Evolutionary conservation across 2,888 invertebrate genomes (phyloP), one percentile per base, ranked within the genome.

Genomic region (Ichneumon xanthorius): DNA sequence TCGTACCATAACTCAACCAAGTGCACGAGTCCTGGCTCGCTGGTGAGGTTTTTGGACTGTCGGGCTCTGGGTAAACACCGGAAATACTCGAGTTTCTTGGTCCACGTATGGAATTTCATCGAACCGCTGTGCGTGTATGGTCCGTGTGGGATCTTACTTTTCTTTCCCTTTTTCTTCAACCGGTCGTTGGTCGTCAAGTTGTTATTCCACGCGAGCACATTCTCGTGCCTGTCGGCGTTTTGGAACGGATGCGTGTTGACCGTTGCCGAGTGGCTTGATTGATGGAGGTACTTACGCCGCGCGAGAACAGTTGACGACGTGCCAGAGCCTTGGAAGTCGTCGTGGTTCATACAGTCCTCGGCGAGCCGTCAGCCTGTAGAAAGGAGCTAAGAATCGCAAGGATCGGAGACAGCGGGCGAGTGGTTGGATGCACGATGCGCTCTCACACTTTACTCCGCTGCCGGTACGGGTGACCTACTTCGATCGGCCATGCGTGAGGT

Each of bases 401-500:
- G 82, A 72, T 71, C 77, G 11, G 50, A 19, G 26, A 45, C 37
- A 22, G 72, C 50, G 72, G 73, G 65, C 58, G 48, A 58, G 22
- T 67, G 26, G 72, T 33, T 72, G 7, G 86, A 70, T 70, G 67
- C 45, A 33, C 16, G 68, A 73, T 68, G 48, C 71, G 50, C 50
- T 58, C 16, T 22, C 61, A 37, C 33, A 30, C 2, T 30, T 22
- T 65, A n/a, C 63, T 80, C 33, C 76, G 83, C 80, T 82, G 75
- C 83, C 73, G 75, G 80, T 83, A 88, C 87, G 87, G 88, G 88
- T 87, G 89, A 90, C 89, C 90, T 89, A 89, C 87, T 89, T 90
- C 87, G 84, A 86, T 87, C 87, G 87, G 81, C 86, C 87, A 87
- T 87, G 88, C 85, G 88, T 88, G 81, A 87, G 88, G 89, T 89